These are phyloP conservation scores for Psilopsiagon aurifrons DNA, from an alignment of 2,113 vertebrate genomes.

Conservation along the genomic window DNA sequence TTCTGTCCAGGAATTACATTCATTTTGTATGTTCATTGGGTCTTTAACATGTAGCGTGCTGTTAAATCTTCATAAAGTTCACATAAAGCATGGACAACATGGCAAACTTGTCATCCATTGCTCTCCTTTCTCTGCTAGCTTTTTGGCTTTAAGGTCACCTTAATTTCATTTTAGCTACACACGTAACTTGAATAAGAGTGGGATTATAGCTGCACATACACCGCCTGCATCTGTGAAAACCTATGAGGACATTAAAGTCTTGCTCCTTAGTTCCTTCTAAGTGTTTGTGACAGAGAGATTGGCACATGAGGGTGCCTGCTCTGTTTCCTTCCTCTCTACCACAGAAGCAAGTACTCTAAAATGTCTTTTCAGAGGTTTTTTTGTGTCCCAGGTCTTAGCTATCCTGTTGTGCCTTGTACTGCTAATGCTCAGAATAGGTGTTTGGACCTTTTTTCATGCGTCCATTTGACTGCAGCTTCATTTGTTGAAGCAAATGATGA, in stretches of 20 bases:
- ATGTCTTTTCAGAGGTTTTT: not conserved
- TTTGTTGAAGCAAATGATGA: not conserved
- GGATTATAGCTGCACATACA: not conserved
- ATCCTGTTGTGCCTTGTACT: not conserved
- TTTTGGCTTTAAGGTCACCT: not conserved
- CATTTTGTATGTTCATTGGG: not conserved
- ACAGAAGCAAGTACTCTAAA: not conserved
- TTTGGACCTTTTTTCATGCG: not conserved
- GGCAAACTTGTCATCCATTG: not conserved
- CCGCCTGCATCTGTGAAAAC: not conserved
- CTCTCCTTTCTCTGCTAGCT: not conserved
- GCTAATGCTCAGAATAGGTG: not conserved
- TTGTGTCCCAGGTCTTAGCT: not conserved
- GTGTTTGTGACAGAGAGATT: not conserved
- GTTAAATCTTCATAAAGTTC: not conserved
- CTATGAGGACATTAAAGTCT: not conserved
- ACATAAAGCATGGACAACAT: not conserved
- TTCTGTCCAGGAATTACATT: not conserved
- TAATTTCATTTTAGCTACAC: not conserved
- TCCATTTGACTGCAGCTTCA: not conserved
- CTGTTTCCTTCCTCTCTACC: not conserved
- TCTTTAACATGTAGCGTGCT: not conserved
- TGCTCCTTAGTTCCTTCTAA: not conserved
- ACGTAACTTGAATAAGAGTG: not conserved
- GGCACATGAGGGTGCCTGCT: not conserved